These are phyloP conservation scores for Neosilurus mollespiculum DNA, from an alignment of 2,797 vertebrate genomes.

Conservation along the genomic window DNA sequence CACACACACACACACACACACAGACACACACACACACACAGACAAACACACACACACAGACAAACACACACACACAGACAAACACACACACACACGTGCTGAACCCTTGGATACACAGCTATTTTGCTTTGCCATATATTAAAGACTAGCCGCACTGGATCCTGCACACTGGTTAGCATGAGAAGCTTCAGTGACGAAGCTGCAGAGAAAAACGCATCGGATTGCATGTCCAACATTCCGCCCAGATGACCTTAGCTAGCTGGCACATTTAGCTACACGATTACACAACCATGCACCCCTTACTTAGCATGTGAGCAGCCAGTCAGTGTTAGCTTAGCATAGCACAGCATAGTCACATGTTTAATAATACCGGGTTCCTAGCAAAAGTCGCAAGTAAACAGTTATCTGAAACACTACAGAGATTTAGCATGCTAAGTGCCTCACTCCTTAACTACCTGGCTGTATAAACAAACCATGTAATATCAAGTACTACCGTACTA, in stretches of 20 bases:
- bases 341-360: neutral
- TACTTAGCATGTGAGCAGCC: neutral
- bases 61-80: too few relatives aligned
- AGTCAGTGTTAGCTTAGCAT: neutral
- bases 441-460: too few relatives aligned
- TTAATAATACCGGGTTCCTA: neutral
- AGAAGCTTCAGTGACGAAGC: neutral
- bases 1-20: too few relatives aligned
- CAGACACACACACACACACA: too few relatives aligned
- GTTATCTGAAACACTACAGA: neutral
- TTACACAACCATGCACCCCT: slow-evolving; percentile 1
- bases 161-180: neutral
- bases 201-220: neutral
- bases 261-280: neutral
- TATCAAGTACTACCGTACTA: neutral
- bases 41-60: too few relatives aligned
- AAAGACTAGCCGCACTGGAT: neutral
- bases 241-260: slow-evolving; percentile 9
- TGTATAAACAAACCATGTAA: neutral
- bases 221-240: too few relatives aligned
- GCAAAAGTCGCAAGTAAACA: neutral
- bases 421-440: neutral
- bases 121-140: neutral
- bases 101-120: neutral
- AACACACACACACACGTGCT: neutral